Conservation (phyloP, 1,140 invertebrate genomes). For the Plectus sambesii region DNA sequence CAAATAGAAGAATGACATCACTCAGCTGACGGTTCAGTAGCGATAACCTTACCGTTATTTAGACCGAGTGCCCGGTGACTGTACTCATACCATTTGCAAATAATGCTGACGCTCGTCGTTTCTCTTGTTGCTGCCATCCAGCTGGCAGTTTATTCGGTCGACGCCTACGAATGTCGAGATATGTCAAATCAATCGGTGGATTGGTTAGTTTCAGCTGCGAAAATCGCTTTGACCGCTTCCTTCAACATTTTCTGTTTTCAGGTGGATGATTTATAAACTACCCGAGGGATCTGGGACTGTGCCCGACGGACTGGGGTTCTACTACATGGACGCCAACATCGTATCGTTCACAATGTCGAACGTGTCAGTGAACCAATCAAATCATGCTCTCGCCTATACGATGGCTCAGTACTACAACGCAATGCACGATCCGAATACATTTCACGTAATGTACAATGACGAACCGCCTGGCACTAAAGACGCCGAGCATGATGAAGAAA, state of each 20-base stretch:
- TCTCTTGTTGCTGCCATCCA: too few relatives aligned
- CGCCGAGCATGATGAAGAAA: not conserved
- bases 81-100: too few relatives aligned
- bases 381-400: slow-evolving; percentile 29
- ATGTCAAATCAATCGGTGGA: too few relatives aligned
- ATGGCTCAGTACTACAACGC: slow-evolving; percentile 26
- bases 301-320: slow-evolving; percentile 22
- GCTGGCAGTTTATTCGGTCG: too few relatives aligned
- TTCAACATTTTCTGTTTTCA: not conserved
- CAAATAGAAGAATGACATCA: too few relatives aligned
- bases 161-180: too few relatives aligned
- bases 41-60: too few relatives aligned
- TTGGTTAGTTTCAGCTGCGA: too few relatives aligned
- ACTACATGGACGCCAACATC: slow-evolving; percentile 27
- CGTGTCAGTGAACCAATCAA: not conserved
- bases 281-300: slow-evolving; percentile 19
- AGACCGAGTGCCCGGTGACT: too few relatives aligned
- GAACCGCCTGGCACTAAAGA: slow-evolving; percentile 9
- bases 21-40: too few relatives aligned
- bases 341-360: not conserved
- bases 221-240: too few relatives aligned
- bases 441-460: slow-evolving; percentile 32
- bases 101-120: too few relatives aligned
- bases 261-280: slow-evolving; percentile 28
- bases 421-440: slow-evolving; percentile 14